phyloP scores from a whole-genome alignment of 2,113 vertebrate species.

The Cottus gobio region DNA sequence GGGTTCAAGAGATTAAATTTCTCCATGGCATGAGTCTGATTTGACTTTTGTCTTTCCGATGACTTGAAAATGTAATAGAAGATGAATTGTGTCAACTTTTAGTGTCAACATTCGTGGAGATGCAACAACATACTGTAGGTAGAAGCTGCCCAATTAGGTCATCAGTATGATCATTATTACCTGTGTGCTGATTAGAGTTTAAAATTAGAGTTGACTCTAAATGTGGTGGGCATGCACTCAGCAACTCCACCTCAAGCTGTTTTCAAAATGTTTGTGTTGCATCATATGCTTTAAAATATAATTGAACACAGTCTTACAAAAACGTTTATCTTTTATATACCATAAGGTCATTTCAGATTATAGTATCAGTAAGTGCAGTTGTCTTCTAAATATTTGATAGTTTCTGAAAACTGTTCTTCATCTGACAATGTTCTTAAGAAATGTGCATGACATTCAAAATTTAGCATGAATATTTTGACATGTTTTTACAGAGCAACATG shows the following conservation, averaged over 20 bases:
- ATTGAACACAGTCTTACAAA: background rate
- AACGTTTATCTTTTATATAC: background rate
- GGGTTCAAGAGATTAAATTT: too few relatives aligned
- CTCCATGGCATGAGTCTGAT: too few relatives aligned
- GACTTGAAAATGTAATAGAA: background rate
- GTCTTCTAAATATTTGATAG: background rate
- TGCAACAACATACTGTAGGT: background rate
- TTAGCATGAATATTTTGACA: background rate
- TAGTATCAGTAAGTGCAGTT: background rate
- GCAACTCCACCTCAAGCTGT: background rate
- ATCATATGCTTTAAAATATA: background rate
- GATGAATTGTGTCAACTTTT: background rate
- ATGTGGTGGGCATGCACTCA: slow-evolving; percentile 1
- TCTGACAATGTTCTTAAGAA: slow-evolving; percentile 16
- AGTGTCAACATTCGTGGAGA: slow-evolving; percentile 9
- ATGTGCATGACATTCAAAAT: slow-evolving; percentile 10
- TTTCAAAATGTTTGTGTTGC: slow-evolving; percentile 2
- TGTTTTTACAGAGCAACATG: slow-evolving; percentile 13
- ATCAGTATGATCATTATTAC: slow-evolving; percentile 20
- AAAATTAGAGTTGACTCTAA: background rate
- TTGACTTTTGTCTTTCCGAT: background rate
- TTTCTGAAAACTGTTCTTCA: slow-evolving; percentile 1
- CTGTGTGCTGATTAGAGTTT: slow-evolving; percentile 23
- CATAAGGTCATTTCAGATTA: background rate
- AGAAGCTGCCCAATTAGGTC: background rate